These are phyloP conservation scores for Ophioninae sp. DNA, from an alignment of 2,888 invertebrate species.

Conservation along the genomic window DNA sequence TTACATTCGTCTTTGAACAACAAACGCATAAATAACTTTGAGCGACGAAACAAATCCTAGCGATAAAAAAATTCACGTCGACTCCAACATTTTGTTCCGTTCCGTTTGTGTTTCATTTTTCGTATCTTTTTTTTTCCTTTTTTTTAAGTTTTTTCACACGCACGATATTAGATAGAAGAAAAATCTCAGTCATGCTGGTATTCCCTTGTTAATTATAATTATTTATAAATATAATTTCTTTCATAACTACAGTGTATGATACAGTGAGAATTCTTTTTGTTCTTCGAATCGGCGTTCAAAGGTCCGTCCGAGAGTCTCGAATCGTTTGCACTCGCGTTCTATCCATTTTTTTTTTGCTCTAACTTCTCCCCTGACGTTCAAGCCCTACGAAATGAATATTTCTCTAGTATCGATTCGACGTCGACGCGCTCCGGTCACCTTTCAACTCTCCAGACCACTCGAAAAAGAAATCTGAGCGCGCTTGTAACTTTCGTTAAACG, in stretches of 20 bases:
- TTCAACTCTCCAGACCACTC: neutral
- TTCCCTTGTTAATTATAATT: constrained; percentile 63
- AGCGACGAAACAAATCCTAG: constrained; percentile 40
- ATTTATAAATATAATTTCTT: constrained; percentile 78
- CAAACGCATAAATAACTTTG: constrained; percentile 36
- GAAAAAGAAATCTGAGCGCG: neutral
- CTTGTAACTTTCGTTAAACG: neutral
- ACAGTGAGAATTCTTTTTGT: constrained; percentile 70
- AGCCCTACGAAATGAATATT: constrained; percentile 3
- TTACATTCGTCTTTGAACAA: constrained; percentile 6
- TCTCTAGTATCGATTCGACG: constrained; percentile 25
- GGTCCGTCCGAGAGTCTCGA: constrained; percentile 51
- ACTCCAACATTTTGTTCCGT: constrained; percentile 16
- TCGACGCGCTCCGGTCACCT: constrained; percentile 1
- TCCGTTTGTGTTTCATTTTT: constrained; percentile 13
- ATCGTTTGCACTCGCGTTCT: constrained; percentile 23
- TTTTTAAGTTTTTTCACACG: constrained; percentile 34
- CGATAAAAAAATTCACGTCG: constrained; percentile 40
- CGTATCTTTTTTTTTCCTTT: neutral
- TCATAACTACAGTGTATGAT: constrained; percentile 76
- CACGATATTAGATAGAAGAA: constrained; percentile 52
- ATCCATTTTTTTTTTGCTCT: constrained; percentile 18
- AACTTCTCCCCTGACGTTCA: constrained; percentile 11
- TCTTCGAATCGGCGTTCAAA: constrained; percentile 62
- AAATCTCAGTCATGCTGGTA: constrained; percentile 61